These are phyloP conservation scores for Schizaphis graminum DNA, from an alignment of 2,888 invertebrate genomes.

Conservation along the genomic window DNA sequence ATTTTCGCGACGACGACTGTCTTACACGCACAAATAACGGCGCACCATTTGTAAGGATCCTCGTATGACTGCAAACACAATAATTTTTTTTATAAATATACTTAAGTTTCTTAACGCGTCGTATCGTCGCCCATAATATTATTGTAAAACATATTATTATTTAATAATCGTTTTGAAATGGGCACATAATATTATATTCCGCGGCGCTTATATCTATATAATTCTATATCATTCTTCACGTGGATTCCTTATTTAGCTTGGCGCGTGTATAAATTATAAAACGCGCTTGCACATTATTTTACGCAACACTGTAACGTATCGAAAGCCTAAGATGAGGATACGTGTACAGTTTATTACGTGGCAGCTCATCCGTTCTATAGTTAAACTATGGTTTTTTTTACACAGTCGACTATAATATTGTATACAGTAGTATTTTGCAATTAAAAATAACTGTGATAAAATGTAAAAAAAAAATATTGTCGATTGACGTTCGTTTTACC, in stretches of 20 bases:
- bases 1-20: background rate
- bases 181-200: background rate
- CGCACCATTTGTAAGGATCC: background rate
- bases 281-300: conserved; percentile 4
- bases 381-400: background rate
- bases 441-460: background rate
- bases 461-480: background rate
- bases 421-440: background rate
- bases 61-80: background rate
- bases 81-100: background rate
- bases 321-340: background rate
- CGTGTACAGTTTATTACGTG: background rate
- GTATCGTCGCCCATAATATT: background rate
- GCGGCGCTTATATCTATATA: background rate
- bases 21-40: background rate
- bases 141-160: background rate
- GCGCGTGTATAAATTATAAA: background rate
- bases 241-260: background rate
- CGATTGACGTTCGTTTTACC: background rate
- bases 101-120: background rate
- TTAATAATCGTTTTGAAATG: conserved; percentile 18
- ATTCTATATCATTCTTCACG: background rate
- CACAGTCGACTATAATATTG: background rate
- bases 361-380: background rate
- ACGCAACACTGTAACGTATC: conserved; percentile 13